Evolutionary conservation across 2,113 vertebrate genomes (phyloP).

Genomic region (Ptychochromis oligacanthus): DNA sequence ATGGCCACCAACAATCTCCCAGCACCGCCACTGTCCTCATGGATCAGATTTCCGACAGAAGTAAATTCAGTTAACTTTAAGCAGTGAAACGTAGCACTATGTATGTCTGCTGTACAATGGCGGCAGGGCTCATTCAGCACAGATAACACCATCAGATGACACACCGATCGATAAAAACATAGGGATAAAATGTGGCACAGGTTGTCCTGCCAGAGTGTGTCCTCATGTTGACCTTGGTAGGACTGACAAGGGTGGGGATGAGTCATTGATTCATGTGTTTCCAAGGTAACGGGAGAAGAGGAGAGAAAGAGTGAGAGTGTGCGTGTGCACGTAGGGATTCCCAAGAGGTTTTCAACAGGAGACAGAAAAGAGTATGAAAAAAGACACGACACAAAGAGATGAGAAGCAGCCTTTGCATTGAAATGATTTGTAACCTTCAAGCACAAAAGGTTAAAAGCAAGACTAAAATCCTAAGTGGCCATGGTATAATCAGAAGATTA

Average conservation of each 20-base stretch:
- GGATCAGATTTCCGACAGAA: background rate
- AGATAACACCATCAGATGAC: background rate
- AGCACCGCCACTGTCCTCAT: background rate
- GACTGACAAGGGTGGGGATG: constrained; percentile 7
- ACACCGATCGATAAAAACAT: background rate
- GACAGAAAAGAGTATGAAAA: background rate
- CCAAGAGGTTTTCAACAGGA: background rate
- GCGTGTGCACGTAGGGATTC: background rate
- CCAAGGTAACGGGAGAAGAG: constrained; percentile 58
- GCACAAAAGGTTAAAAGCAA: no score
- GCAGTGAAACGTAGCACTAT: background rate
- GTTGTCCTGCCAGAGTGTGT: constrained; percentile 7
- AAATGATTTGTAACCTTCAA: no score
- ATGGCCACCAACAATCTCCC: background rate
- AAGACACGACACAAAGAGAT: background rate
- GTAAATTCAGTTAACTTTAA: background rate
- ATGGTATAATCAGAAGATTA: background rate
- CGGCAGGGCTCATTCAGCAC: background rate
- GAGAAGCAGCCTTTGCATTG: background rate
- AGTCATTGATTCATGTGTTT: constrained; percentile 56
- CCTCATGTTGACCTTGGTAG: constrained; percentile 48
- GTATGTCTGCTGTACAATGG: background rate
- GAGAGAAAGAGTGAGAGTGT: background rate
- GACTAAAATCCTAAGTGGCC: background rate
- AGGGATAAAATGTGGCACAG: background rate